Percentiles rank a stretch among this genome's conserved stretches.
Evolutionary conservation across 2,888 invertebrate genomes (phyloP).

Genomic region (Lasioglossum figueresi): DNA sequence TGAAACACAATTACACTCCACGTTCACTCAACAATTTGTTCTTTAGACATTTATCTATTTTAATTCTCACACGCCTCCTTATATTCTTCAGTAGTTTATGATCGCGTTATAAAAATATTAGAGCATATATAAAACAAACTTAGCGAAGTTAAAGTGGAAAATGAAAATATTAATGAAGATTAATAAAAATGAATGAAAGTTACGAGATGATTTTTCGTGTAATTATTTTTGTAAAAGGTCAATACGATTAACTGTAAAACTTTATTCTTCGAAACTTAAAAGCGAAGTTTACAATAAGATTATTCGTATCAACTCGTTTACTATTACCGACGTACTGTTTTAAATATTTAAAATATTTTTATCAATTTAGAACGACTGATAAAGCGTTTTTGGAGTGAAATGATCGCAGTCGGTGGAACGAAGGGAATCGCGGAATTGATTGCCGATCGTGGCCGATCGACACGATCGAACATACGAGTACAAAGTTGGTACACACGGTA

Average conservation of each 20-base stretch:
- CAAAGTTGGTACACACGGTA: conserved; percentile 44
- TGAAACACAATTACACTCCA: not conserved
- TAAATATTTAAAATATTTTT: not conserved
- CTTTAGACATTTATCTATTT: not conserved
- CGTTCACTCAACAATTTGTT: not conserved
- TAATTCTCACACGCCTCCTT: too few relatives aligned
- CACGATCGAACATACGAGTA: conserved; percentile 41
- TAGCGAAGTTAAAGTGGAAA: not conserved
- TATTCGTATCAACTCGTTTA: not conserved
- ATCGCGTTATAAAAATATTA: not conserved
- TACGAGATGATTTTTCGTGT: too few relatives aligned
- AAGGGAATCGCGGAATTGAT: conserved; percentile 37
- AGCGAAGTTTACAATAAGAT: too few relatives aligned
- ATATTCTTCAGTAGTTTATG: not conserved
- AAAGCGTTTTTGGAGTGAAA: not conserved
- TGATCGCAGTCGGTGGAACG: not conserved
- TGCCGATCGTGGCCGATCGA: conserved; percentile 26
- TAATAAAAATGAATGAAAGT: not conserved
- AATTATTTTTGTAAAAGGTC: not conserved
- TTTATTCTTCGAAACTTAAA: too few relatives aligned
- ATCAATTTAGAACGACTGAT: not conserved
- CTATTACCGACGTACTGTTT: not conserved
- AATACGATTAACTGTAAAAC: too few relatives aligned
- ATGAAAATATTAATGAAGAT: not conserved
- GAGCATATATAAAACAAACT: not conserved